phyloP scores from a whole-genome alignment of 2,888 invertebrate genomes.

The Pegoplata infirma region DNA sequence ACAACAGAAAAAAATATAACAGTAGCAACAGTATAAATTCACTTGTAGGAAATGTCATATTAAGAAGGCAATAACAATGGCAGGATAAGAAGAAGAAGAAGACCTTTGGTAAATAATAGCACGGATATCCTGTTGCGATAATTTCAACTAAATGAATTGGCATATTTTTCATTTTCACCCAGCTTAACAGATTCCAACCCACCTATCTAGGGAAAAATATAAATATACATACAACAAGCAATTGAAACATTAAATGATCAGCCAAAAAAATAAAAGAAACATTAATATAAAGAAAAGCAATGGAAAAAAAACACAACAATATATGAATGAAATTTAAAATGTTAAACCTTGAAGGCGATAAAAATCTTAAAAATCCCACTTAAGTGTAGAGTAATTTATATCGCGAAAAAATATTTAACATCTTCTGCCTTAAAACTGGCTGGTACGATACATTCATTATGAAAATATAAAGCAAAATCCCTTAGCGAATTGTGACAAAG shows the following conservation, averaged over 20 bases:
- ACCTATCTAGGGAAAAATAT: constrained; percentile 28
- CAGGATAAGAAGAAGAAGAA: constrained; percentile 17
- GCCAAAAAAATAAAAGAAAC: constrained; percentile 11
- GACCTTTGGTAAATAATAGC: constrained; percentile 44
- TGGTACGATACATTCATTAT: constrained; percentile 50
- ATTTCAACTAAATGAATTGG: constrained; percentile 77
- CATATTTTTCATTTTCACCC: constrained; percentile 74
- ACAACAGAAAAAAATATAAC: no score
- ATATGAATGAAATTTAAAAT: constrained; percentile 48
- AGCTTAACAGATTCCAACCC: constrained; percentile 29
- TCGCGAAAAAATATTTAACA: constrained; percentile 64
- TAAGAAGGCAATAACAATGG: neutral
- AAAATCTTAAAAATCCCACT: constrained; percentile 77
- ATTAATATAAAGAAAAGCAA: constrained; percentile 20
- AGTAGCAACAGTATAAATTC: neutral
- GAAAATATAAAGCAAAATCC: constrained; percentile 36
- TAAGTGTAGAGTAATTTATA: constrained; percentile 77
- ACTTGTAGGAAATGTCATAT: constrained; percentile 52
- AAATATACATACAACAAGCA: constrained; percentile 44
- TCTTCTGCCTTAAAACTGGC: neutral
- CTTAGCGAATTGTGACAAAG: constrained; percentile 64
- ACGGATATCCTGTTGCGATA: constrained; percentile 69
- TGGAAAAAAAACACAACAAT: constrained; percentile 48
- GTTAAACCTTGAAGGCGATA: constrained; percentile 68
- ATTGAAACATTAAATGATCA: constrained; percentile 63